Base-by-base conservation (phyloP, 2,797 vertebrate genomes). In the Alcedo quadribrachys region DNA sequence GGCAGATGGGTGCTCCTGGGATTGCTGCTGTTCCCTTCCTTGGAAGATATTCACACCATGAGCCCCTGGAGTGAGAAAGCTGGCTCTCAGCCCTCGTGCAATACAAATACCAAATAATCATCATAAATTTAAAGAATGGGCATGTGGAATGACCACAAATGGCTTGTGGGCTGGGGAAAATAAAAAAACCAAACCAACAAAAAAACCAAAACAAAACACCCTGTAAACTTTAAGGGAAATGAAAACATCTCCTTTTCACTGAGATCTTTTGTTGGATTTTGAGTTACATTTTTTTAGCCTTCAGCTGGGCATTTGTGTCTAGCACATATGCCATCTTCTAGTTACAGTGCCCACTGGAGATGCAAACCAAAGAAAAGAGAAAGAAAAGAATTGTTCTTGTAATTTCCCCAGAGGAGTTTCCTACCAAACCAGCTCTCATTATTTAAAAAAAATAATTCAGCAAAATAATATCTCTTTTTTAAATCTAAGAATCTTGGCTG, bases 21-120 rank as follows among this genome's bases (percentile, higher is more conserved):
- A 63, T 15, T 1, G 2, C 21, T 63, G 60, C 7, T 28, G 48
- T 15, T 86, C 70, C 55, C 12, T 45, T 63, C 33, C 60, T 7
- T 48, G 45, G 60, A 74, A 73, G 30, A 18, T 0, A 0, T 48
- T 79, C 60, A 70, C 83, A 55, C 66, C 14, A 0, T 5, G 2
- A 80, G 43, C 30, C 43, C 50, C 22, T 0, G 0, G 30, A 70
- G 74, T 0, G 1, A 62, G 65, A n/a, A 63, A 15, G 32, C 8
- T 42, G 50, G 19, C 30, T 61, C 16, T 65, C 12, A 14, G 30
- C 17, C 54, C 54, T 89, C 13, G 2, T 15, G 37, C n/a, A 71
- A 73, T 83, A 50, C 45, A 87, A 89, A 84, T 15, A 43, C 50
- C 70, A 76, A 81, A 62, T 76, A 76, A 24, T 4, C 53, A 40